Percentiles rank a stretch among this genome's conserved stretches.
phyloP scores from a whole-genome alignment of 2,888 invertebrate species.

The Synergus laeviventris region DNA sequence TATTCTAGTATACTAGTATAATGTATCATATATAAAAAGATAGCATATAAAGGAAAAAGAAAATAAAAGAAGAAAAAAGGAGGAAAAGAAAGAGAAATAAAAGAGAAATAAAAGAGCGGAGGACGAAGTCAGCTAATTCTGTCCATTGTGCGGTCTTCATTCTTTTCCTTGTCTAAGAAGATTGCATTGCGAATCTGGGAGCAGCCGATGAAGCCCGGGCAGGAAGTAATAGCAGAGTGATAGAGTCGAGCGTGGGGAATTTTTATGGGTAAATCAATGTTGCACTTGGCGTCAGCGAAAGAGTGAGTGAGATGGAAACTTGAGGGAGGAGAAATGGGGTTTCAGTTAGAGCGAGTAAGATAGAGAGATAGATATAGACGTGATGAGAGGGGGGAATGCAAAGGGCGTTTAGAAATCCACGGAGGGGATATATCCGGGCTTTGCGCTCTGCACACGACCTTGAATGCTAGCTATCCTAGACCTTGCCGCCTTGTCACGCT shows the following conservation, averaged over 20 bases:
- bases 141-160: constrained; percentile 27
- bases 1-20: too few relatives aligned
- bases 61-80: not conserved
- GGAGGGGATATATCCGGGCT: constrained; percentile 57
- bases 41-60: constrained; percentile 41
- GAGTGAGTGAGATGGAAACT: constrained; percentile 44
- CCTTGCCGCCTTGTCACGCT: constrained; percentile 70
- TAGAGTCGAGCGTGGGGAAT: constrained; percentile 71
- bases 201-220: constrained; percentile 66
- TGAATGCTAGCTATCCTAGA: constrained; percentile 72
- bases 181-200: constrained; percentile 53
- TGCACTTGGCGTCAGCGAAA: constrained; percentile 49
- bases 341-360: constrained; percentile 42
- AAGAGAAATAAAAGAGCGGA: constrained; percentile 3
- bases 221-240: constrained; percentile 70
- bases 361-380: constrained; percentile 41
- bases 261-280: constrained; percentile 74
- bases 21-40: too few relatives aligned
- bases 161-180: constrained; percentile 25
- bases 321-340: constrained; percentile 35
- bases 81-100: not conserved
- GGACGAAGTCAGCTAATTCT: constrained; percentile 28
- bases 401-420: constrained; percentile 47
- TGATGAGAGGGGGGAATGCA: constrained; percentile 45
- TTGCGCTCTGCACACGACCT: constrained; percentile 63